Conservation (phyloP, 2,113 vertebrate species). For the Phalacrocorax pelagicus region DNA sequence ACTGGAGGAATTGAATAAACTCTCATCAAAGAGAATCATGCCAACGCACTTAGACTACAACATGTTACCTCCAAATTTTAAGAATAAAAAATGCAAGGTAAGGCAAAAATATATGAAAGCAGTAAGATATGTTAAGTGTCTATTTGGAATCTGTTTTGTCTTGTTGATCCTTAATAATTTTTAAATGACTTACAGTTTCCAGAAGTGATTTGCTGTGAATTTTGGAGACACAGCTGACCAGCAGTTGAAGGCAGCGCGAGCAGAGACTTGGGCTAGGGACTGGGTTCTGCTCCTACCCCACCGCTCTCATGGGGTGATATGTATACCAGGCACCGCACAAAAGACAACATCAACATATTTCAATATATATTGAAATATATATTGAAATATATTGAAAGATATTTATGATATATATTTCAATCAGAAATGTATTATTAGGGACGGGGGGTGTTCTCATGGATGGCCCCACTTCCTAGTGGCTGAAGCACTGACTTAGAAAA, state of each 20-base stretch:
- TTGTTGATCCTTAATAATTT: background rate
- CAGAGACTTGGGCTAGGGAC: background rate
- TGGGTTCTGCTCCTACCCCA: background rate
- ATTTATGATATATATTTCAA: background rate
- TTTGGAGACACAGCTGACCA: background rate
- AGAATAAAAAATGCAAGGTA: slow-evolving; percentile 71
- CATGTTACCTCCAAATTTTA: slow-evolving; percentile 71
- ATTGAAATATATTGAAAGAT: too few species aligned
- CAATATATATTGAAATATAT: too few species aligned
- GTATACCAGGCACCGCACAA: background rate
- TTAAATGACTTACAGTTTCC: background rate
- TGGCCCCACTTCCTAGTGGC: background rate
- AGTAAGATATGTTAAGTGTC: background rate
- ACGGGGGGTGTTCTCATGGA: background rate
- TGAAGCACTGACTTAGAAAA: background rate
- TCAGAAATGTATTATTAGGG: background rate
- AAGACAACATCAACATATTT: background rate
- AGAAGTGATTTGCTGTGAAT: background rate
- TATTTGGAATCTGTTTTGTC: background rate
- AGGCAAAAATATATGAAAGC: background rate
- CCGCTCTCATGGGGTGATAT: background rate
- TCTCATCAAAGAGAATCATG: slow-evolving; percentile 70
- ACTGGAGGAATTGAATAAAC: slow-evolving; percentile 66
- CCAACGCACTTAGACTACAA: slow-evolving; percentile 73
- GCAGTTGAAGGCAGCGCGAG: background rate